These are phyloP conservation scores for Enteromius treurensis DNA, from an alignment of 2,797 vertebrate genomes.

Conservation along the genomic window DNA sequence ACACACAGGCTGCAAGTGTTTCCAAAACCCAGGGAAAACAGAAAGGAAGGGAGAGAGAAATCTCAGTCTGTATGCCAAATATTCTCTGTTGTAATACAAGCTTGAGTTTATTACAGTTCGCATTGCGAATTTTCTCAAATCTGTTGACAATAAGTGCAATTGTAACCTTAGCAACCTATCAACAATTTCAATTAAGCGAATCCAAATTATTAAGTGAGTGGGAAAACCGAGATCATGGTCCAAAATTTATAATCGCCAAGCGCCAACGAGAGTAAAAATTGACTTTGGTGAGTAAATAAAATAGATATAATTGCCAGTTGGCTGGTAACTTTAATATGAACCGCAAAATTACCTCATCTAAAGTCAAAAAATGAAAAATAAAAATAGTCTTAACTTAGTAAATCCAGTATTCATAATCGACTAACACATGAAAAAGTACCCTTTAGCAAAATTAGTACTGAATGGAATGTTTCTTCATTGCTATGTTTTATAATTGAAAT, in stretches of 20 bases:
- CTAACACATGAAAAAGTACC: not conserved
- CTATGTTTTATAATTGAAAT: not conserved
- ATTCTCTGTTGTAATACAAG: constrained; percentile 62
- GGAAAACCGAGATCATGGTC: not conserved
- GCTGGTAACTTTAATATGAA: not conserved
- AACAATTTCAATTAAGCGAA: constrained; percentile 21
- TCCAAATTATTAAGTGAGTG: not conserved
- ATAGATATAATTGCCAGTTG: not conserved
- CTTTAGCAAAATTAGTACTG: not conserved
- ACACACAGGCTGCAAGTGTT: constrained; percentile 69
- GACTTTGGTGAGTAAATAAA: not conserved
- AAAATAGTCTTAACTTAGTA: not conserved
- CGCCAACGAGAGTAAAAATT: not conserved
- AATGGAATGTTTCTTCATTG: not conserved
- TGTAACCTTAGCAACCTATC: constrained; percentile 42
- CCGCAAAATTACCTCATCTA: not conserved
- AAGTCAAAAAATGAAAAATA: no score
- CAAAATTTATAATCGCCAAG: not conserved
- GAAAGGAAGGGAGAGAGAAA: constrained; percentile 29
- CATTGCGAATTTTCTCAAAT: constrained; percentile 49
- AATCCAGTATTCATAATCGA: not conserved
- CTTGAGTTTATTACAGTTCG: constrained; percentile 52
- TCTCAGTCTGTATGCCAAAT: constrained; percentile 46
- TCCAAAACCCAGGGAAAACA: constrained; percentile 47
- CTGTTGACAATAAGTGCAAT: constrained; percentile 53